Evolutionary conservation across 2,113 vertebrate species (phyloP).

Genomic region (Mobula birostris): DNA sequence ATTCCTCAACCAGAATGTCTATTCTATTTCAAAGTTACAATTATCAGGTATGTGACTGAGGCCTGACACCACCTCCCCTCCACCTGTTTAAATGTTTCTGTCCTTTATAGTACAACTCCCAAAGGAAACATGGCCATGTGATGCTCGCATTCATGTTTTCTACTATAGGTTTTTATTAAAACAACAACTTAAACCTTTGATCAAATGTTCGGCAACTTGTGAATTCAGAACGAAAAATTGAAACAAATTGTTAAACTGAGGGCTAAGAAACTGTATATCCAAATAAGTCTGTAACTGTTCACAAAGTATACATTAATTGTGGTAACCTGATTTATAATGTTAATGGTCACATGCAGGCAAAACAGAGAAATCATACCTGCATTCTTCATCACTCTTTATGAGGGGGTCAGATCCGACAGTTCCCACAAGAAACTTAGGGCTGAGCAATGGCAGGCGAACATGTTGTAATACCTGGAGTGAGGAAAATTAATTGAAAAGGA

Average conservation of each 20-base stretch:
- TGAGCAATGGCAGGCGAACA: constrained; percentile 85
- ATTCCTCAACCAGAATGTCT: not conserved
- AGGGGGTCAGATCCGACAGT: constrained; percentile 94
- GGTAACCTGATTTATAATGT: not conserved
- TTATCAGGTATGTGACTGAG: not conserved
- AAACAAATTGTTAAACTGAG: not conserved
- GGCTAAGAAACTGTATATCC: not conserved
- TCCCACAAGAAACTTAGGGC: constrained; percentile 95
- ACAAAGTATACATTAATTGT: not conserved
- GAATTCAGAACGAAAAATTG: not conserved
- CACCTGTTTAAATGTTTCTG: constrained; percentile 5
- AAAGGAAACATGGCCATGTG: not conserved
- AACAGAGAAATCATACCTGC: constrained; percentile 63
- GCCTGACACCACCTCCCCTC: not conserved
- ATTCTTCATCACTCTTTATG: constrained; percentile 97
- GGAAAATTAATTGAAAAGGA: not conserved
- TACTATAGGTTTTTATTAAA: not conserved
- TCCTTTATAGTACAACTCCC: not conserved
- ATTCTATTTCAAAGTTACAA: not conserved
- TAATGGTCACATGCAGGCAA: not conserved
- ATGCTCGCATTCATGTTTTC: not conserved
- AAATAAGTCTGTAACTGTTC: not conserved
- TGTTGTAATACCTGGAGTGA: constrained; percentile 81
- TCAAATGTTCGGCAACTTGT: not conserved
- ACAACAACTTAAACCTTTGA: not conserved